Evolutionary conservation across 64 coral and sea anemone species (phyloP).

Genomic region (Montipora cactus): DNA sequence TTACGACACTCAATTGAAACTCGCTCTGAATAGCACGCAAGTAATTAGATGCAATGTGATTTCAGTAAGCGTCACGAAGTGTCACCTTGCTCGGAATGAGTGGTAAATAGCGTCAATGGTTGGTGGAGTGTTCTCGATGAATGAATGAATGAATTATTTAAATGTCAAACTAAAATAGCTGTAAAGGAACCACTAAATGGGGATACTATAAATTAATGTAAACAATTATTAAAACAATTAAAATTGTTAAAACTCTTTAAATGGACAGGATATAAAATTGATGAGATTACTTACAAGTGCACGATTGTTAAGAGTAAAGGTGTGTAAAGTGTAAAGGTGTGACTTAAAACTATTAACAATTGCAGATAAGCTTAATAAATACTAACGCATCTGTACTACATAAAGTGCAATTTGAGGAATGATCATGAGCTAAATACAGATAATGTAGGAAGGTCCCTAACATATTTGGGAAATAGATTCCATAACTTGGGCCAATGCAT

Average conservation of each 20-base stretch:
- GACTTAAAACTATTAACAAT: no score
- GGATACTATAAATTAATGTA: neutral
- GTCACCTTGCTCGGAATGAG: no score
- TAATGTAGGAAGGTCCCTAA: neutral
- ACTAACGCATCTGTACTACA: neutral
- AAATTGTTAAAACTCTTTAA: neutral
- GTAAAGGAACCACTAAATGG: slow-evolving; percentile 14
- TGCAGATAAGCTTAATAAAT: neutral
- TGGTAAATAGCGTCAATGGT: no score
- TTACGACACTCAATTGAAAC: no score
- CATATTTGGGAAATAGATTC: neutral
- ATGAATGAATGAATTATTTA: no score
- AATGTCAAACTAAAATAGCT: neutral
- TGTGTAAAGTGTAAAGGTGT: neutral
- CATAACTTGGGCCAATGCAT: neutral
- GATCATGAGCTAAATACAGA: neutral
- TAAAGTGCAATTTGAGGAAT: neutral
- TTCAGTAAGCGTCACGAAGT: no score
- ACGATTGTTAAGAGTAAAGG: neutral
- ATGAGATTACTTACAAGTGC: neutral
- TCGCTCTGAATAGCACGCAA: no score
- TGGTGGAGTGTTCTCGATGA: no score
- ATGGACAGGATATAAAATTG: neutral
- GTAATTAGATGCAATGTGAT: no score
- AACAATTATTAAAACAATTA: neutral